Base-by-base conservation (phyloP, 2,797 vertebrate species). In the Columba guinea region DNA sequence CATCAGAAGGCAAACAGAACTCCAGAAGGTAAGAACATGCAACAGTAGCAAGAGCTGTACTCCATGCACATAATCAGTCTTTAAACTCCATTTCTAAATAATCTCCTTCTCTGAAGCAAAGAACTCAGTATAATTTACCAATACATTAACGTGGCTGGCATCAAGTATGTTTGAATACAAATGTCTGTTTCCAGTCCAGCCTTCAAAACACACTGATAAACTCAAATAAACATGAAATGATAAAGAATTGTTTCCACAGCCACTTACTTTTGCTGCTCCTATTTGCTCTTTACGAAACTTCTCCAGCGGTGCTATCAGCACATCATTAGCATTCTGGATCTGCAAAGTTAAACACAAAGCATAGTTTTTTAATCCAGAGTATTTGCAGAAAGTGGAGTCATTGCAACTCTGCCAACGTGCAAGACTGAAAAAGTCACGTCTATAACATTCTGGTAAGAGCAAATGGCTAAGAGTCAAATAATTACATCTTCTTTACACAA, bases 201-300 rank as follows among this genome's bases (percentile, higher is more conserved):
- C 44, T 92, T 91, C 68, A 53, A 94, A 84, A 90, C 49, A 73
- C 9, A 64, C 34, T 39, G 60, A 93, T 79, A 94, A 91, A 89
- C 20, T 88, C 55, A 88, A 76, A 84, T 84, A 93, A 94, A 96
- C 63, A 83, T 63, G 65, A 63, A 91, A 94, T 44, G 24, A 84
- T 92, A 67, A 88, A 68, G 34, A 78, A 69, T 12, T 32, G 41
- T 62, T 94, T 81, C 56, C 30, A 62, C 22, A 89, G 76, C 20
- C 58, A 98, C 99, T 99, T 98, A 99, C 99, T 98, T 99, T 99
- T 69, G 99, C 99, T 62, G 99, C 99, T 71, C 99, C 99, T 28
- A 99, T 99, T 97, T 99, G 99, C 90, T 99, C 99, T 97, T 99
- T 99, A 51, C 99, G 99, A 97, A 99, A 99, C 96, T 99, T 99